These are phyloP conservation scores for Callipepla californica DNA, from an alignment of 2,113 vertebrate genomes.

Conservation along the genomic window DNA sequence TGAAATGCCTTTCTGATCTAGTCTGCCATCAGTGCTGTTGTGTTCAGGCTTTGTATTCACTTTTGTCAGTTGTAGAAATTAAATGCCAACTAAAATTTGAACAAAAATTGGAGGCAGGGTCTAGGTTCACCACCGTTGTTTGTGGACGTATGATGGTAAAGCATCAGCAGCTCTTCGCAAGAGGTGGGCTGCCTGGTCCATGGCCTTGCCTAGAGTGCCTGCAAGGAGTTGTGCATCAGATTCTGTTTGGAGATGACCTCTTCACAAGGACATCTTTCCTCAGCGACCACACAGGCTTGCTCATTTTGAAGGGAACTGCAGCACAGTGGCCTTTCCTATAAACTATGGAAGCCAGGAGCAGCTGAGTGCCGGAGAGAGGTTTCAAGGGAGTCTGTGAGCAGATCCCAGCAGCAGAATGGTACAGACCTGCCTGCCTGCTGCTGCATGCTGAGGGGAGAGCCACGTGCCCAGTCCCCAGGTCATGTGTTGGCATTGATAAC, in stretches of 20 bases:
- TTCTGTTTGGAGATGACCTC: not conserved
- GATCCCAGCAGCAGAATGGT: not conserved
- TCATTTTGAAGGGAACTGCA: not conserved
- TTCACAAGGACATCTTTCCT: not conserved
- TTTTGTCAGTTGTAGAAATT: not conserved
- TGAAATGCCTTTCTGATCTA: not conserved
- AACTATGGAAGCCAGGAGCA: not conserved
- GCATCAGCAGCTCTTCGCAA: not conserved
- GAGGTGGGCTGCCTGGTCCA: accelerated
- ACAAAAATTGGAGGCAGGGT: not conserved
- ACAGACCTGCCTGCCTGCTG: not conserved
- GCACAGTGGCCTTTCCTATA: not conserved
- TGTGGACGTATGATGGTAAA: not conserved
- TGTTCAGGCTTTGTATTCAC: not conserved
- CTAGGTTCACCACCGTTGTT: not conserved
- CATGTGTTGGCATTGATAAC: accelerated
- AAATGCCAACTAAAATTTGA: not conserved
- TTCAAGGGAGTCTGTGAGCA: not conserved
- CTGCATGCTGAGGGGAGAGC: not conserved
- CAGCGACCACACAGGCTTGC: not conserved
- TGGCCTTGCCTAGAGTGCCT: not conserved
- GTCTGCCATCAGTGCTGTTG: not conserved
- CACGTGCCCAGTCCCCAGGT: accelerated
- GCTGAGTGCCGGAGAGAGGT: not conserved
- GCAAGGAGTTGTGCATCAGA: not conserved